phyloP scores from a whole-genome alignment of 2,888 invertebrate species.

The Diplolepis rosae region DNA sequence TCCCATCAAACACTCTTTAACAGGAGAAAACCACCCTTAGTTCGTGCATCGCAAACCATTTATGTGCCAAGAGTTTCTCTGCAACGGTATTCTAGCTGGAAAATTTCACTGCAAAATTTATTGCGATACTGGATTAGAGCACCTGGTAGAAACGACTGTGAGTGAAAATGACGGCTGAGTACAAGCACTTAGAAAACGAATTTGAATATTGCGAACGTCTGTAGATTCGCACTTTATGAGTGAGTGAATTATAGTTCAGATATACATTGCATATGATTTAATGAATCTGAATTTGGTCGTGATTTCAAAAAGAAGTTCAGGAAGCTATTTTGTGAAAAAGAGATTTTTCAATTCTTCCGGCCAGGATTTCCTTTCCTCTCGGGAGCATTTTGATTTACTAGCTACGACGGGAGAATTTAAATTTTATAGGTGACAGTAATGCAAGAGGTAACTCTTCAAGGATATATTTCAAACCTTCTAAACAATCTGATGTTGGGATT shows the following conservation, averaged over 20 bases:
- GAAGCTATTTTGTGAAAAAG: neutral
- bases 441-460: neutral
- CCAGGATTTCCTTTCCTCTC: neutral
- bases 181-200: neutral
- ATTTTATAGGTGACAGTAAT: neutral
- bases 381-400: neutral
- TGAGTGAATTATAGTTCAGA: neutral
- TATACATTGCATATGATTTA: neutral
- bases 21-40: neutral
- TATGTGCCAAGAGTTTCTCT: constrained; percentile 10
- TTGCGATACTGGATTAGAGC: neutral
- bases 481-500: too few relatives aligned
- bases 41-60: constrained; percentile 1
- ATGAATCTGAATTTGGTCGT: neutral
- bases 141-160: neutral
- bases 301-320: neutral
- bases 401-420: constrained; percentile 3
- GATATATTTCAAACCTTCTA: neutral
- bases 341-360: neutral
- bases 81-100: neutral
- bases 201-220: neutral
- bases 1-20: constrained; percentile 1
- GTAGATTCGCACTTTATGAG: neutral
- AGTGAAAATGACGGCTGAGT: neutral
- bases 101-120: constrained; percentile 21